A percentile compares a stretch with the other conserved stretches of the same genome.
Evolutionary conservation across 2,888 invertebrate genomes (phyloP).

Genomic region (Erebia ligea): DNA sequence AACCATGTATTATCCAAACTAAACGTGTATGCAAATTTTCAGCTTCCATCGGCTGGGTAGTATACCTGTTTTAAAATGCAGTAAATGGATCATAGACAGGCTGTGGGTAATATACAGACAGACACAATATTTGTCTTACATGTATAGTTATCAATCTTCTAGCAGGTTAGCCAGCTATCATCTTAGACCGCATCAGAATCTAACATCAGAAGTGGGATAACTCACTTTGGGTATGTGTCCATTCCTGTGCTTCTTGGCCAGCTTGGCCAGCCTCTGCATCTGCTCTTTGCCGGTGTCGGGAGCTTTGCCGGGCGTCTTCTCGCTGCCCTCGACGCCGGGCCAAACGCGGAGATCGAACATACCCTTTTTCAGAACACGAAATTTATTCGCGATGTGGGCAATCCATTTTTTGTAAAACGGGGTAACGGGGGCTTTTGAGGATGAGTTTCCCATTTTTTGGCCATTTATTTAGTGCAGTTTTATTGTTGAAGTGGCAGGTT

Average conservation of each 20-base stretch:
- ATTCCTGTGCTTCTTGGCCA: slow-evolving; percentile 96
- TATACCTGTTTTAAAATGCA: too few species aligned
- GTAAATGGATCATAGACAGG: too few species aligned
- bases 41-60: too few species aligned
- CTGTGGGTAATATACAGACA: too few species aligned
- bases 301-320: slow-evolving; percentile 93
- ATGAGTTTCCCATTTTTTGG: slow-evolving; percentile 5
- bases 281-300: slow-evolving; percentile 91
- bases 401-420: slow-evolving; percentile 47
- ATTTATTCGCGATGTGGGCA: slow-evolving; percentile 46
- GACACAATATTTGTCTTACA: too few species aligned
- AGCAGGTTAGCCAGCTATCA: too few species aligned
- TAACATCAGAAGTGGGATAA: slow-evolving; percentile 35
- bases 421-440: slow-evolving; percentile 2
- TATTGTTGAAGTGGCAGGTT: not conserved
- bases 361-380: slow-evolving; percentile 76
- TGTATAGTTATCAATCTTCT: too few species aligned
- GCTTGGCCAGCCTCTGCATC: slow-evolving; percentile 93
- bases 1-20: too few species aligned
- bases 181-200: too few species aligned
- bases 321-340: slow-evolving; percentile 93
- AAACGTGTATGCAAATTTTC: too few species aligned
- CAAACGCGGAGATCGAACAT: slow-evolving; percentile 96
- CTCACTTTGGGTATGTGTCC: slow-evolving; percentile 94
- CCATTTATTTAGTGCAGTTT: not conserved